These are phyloP conservation scores for Illadopsis cleaveri DNA, from an alignment of 2,113 vertebrate genomes.

Conservation along the genomic window DNA sequence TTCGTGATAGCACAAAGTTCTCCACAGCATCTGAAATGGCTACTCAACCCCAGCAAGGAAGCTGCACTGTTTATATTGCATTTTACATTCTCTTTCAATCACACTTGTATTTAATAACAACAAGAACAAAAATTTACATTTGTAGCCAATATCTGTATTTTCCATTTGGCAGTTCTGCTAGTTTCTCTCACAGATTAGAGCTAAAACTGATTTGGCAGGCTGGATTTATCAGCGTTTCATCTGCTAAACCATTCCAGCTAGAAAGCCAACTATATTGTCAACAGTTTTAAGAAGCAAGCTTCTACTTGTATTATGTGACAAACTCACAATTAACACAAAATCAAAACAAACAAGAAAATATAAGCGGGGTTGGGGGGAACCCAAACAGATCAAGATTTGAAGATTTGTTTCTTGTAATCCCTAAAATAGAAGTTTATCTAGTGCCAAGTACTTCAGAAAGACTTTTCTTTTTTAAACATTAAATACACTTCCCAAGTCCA, in stretches of 20 bases:
- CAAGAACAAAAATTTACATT: neutral
- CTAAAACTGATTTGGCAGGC: neutral
- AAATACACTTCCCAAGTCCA: neutral
- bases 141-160: conserved; percentile 5
- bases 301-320: neutral
- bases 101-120: neutral
- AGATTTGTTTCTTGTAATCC: neutral
- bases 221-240: neutral
- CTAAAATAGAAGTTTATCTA: neutral
- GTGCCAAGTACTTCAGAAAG: neutral
- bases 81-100: neutral
- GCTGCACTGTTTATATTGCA: neutral
- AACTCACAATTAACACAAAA: neutral
- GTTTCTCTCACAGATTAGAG: neutral
- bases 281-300: neutral
- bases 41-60: neutral
- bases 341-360: neutral
- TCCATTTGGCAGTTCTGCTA: neutral
- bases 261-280: neutral
- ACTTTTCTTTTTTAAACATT: neutral
- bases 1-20: neutral
- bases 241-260: neutral
- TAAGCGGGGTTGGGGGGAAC: accelerated
- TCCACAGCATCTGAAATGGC: neutral
- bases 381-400: neutral